Evolutionary conservation across 2,797 vertebrate genomes (phyloP).

Genomic region (Vultur gryphus): DNA sequence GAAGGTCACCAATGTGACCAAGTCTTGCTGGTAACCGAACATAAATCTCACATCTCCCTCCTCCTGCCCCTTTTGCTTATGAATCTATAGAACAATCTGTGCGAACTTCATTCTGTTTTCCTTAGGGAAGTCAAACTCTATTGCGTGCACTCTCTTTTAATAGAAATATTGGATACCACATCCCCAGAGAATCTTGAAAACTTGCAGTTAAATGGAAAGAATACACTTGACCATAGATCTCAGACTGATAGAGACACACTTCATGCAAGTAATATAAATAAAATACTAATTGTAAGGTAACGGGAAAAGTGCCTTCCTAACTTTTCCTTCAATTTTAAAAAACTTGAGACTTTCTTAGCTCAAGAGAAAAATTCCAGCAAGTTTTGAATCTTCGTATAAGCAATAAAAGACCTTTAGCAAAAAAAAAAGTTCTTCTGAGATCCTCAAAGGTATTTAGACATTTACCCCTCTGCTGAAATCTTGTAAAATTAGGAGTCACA

Average conservation of each 20-base stretch:
- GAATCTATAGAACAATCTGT: neutral
- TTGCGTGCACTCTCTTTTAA: neutral
- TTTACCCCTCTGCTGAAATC: neutral
- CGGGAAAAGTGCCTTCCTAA: neutral
- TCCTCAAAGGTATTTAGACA: neutral
- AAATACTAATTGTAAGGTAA: constrained; percentile 60
- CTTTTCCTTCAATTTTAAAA: constrained; percentile 22
- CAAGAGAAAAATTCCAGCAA: neutral
- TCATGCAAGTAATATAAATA: constrained; percentile 48
- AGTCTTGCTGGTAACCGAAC: neutral
- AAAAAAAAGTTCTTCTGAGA: neutral
- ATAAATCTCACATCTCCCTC: neutral
- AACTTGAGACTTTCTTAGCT: neutral
- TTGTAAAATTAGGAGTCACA: neutral
- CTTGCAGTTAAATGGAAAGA: constrained; percentile 51
- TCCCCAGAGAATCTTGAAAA: constrained; percentile 44
- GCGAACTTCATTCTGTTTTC: neutral
- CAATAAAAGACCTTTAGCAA: neutral
- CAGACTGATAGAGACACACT: constrained; percentile 17
- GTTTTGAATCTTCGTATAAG: neutral
- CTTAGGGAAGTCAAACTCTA: constrained; percentile 5
- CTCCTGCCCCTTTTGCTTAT: neutral
- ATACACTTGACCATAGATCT: constrained; percentile 37
- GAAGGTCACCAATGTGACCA: neutral
- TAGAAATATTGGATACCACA: constrained; percentile 43